Evolutionary conservation across 2,888 invertebrate species (phyloP).

Genomic region (Oscheius onirici): DNA sequence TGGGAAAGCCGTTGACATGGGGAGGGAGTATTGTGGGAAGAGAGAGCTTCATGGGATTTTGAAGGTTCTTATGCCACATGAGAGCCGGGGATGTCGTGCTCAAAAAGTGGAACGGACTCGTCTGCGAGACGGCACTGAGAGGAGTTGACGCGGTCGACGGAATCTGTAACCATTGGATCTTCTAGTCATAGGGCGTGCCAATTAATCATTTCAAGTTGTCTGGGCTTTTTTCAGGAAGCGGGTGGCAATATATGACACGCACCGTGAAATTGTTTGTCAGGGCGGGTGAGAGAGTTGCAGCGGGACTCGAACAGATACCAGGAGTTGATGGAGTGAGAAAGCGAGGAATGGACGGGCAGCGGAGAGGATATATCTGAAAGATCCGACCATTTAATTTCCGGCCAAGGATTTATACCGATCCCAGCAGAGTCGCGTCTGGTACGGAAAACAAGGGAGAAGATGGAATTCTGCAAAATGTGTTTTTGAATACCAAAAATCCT

Average conservation of each 20-base stretch:
- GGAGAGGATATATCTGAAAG: constrained; percentile 2
- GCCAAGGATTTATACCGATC: background rate
- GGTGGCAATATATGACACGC: background rate
- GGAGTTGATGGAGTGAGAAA: constrained; percentile 26
- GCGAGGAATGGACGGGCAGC: constrained; percentile 24
- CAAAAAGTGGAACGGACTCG: constrained; percentile 9
- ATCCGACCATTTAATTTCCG: background rate
- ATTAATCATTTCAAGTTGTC: constrained; percentile 14
- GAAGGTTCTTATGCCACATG: constrained; percentile 6
- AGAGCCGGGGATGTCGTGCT: constrained; percentile 4
- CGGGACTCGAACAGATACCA: constrained; percentile 14
- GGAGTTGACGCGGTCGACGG: constrained; percentile 20
- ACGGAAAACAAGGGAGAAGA: constrained; percentile 11
- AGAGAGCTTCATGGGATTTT: constrained; percentile 4
- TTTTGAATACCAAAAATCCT: background rate
- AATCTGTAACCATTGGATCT: constrained; percentile 7
- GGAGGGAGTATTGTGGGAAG: constrained; percentile 3
- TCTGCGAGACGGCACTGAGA: constrained; percentile 9
- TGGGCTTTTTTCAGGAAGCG: background rate
- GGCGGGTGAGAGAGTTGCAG: constrained; percentile 20
- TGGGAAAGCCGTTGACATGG: background rate
- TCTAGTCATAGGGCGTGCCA: background rate
- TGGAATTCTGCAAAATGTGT: background rate
- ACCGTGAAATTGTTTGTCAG: constrained; percentile 16
- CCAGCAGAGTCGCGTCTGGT: background rate